Percentiles rank a stretch among this genome's conserved stretches.
Evolutionary conservation across 2,888 invertebrate genomes (phyloP).

Genomic region (Fabriciana adippe): DNA sequence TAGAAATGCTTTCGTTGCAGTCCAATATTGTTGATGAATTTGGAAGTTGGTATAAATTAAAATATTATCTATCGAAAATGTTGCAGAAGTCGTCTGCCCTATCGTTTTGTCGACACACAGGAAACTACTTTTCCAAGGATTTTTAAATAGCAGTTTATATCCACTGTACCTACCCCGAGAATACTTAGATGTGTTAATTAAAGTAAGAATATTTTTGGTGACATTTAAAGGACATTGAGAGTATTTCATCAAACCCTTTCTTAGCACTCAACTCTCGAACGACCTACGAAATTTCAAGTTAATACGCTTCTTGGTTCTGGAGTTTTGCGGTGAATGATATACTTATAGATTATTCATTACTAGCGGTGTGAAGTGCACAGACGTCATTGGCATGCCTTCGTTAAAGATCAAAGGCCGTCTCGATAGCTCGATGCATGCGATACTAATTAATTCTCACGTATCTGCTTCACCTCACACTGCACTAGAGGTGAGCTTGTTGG

Average conservation of each 20-base stretch:
- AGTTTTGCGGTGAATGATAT: constrained; percentile 8
- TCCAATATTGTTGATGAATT: too few species aligned
- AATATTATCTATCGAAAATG: too few species aligned
- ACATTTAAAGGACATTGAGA: background rate
- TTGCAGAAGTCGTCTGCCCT: too few species aligned
- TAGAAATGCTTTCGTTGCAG: too few species aligned
- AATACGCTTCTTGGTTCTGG: constrained; percentile 18
- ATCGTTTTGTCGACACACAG: too few species aligned
- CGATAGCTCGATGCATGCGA: constrained; percentile 22
- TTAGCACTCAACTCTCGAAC: constrained; percentile 10
- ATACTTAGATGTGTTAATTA: too few species aligned
- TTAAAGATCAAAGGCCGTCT: constrained; percentile 28
- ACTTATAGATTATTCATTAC: constrained; percentile 15
- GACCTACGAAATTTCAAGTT: constrained; percentile 10
- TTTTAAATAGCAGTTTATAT: too few species aligned
- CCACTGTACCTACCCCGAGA: too few species aligned
- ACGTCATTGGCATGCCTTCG: constrained; percentile 26
- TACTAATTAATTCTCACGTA: constrained; percentile 23
- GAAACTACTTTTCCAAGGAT: too few species aligned
- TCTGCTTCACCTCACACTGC: constrained; percentile 9
- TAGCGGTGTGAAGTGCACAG: constrained; percentile 8
- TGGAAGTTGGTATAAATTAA: too few species aligned
- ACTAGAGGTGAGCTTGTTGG: constrained; percentile 2
- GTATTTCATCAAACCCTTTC: constrained; percentile 4
- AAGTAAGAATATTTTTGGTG: background rate